A percentile compares a stretch with the other conserved stretches of the same genome.
Conservation (phyloP, 2,113 vertebrate species). For the Saguinus imperator region DNA sequence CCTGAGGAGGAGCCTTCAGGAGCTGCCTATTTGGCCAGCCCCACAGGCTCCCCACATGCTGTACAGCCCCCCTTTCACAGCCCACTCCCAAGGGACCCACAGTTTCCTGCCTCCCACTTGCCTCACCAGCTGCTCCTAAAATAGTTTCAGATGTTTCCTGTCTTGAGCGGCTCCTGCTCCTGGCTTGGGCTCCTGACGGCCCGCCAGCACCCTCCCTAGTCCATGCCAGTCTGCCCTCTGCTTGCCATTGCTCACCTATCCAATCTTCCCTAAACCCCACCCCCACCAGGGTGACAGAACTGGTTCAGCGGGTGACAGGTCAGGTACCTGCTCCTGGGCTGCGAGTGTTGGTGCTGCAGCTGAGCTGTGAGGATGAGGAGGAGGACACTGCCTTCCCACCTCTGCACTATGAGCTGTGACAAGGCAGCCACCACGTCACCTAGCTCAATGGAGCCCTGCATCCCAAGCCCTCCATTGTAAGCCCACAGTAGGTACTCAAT, state of each 20-base stretch:
- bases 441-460: fast-evolving
- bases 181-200: constrained; percentile 33
- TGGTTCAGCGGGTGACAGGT: constrained; percentile 77
- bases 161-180: constrained; percentile 62
- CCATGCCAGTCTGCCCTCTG: not conserved
- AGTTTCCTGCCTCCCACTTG: constrained; percentile 74
- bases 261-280: not conserved
- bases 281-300: constrained; percentile 81
- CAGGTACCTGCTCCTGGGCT: constrained; percentile 58
- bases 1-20: constrained; percentile 14
- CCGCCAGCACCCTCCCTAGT: not conserved
- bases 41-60: not conserved
- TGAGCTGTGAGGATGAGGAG: constrained; percentile 85
- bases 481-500: constrained; percentile 30
- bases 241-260: not conserved
- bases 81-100: constrained; percentile 51
- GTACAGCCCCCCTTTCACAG: constrained; percentile 47
- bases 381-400: constrained; percentile 75
- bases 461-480: not conserved
- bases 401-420: constrained; percentile 77
- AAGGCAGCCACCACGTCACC: not conserved
- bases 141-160: constrained; percentile 83
- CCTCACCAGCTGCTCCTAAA: constrained; percentile 71
- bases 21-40: constrained; percentile 21
- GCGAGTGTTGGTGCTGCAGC: constrained; percentile 84